A percentile compares a stretch with the other conserved stretches of the same genome.
These are phyloP conservation scores for Liopterus haemorrhoidalis DNA, from an alignment of 2,888 invertebrate genomes.

Conservation along the genomic window DNA sequence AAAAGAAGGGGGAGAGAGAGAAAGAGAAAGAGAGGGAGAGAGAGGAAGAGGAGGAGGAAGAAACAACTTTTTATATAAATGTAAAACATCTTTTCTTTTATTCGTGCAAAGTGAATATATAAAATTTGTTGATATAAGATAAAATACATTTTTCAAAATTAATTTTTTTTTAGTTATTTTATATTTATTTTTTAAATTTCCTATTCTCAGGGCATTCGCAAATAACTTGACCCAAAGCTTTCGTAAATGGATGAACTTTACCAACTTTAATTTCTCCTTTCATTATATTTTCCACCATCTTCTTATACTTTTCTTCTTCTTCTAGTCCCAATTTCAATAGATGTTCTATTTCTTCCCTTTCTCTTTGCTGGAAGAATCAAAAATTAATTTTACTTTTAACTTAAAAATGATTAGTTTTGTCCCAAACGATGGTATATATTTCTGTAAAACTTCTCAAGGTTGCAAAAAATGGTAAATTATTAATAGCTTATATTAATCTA, in stretches of 20 bases:
- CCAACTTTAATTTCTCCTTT: conserved; percentile 30
- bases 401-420: not conserved
- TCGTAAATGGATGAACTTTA: conserved; percentile 41
- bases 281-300: conserved; percentile 37
- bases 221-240: conserved; percentile 37
- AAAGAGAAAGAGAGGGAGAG: no score
- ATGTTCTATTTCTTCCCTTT: conserved; percentile 39
- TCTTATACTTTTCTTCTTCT: conserved; percentile 40
- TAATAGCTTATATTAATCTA: not conserved
- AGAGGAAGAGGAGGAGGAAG: no score
- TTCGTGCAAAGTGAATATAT: no score
- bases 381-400: conserved; percentile 7
- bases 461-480: not conserved
- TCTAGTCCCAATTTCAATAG: conserved; percentile 37
- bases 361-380: conserved; percentile 36
- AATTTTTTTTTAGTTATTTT: not conserved
- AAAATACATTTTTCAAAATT: no score
- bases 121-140: no score
- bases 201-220: conserved; percentile 40
- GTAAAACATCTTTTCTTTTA: no score
- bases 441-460: no score
- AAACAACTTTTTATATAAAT: no score
- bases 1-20: no score
- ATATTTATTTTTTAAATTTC: not conserved
- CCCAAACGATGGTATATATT: not conserved